These are phyloP conservation scores for Chaenogobius annularis DNA, from an alignment of 2,113 vertebrate species.

Conservation along the genomic window DNA sequence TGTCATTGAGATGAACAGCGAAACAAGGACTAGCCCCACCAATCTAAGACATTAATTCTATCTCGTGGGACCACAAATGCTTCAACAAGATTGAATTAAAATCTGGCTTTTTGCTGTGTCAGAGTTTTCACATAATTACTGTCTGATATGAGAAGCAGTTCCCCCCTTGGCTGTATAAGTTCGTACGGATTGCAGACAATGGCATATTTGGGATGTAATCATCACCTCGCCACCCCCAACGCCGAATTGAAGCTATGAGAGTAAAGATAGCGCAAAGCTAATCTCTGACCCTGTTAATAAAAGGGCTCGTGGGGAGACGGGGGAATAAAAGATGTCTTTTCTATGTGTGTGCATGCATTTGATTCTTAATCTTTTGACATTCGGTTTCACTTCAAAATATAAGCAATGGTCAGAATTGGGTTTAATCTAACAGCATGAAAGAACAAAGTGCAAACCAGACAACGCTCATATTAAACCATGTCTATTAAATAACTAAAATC, in stretches of 20 bases:
- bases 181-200: slow-evolving; percentile 67
- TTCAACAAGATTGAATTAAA: slow-evolving; percentile 66
- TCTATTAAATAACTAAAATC: not conserved
- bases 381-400: not conserved
- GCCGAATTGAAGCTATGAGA: slow-evolving; percentile 52
- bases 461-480: too few species aligned
- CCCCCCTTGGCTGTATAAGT: slow-evolving; percentile 55
- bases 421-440: not conserved
- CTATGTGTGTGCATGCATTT: slow-evolving; percentile 7
- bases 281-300: slow-evolving; percentile 47
- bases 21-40: slow-evolving; percentile 48
- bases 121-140: slow-evolving; percentile 71
- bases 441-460: too few species aligned
- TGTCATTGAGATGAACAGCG: slow-evolving; percentile 55
- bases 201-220: slow-evolving; percentile 56
- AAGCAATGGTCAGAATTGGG: not conserved
- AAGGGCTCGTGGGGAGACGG: not conserved
- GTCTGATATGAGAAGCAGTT: slow-evolving; percentile 65
- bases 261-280: slow-evolving; percentile 51
- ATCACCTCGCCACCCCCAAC: slow-evolving; percentile 32
- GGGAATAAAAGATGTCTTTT: not conserved
- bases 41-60: slow-evolving; percentile 56
- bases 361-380: not conserved
- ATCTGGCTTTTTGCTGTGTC: slow-evolving; percentile 71
- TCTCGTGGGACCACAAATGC: slow-evolving; percentile 52